Percentiles rank a stretch among this genome's conserved stretches.
phyloP scores from a whole-genome alignment of 2,888 invertebrate genomes.

The Mesorhabditis spiculigera region DNA sequence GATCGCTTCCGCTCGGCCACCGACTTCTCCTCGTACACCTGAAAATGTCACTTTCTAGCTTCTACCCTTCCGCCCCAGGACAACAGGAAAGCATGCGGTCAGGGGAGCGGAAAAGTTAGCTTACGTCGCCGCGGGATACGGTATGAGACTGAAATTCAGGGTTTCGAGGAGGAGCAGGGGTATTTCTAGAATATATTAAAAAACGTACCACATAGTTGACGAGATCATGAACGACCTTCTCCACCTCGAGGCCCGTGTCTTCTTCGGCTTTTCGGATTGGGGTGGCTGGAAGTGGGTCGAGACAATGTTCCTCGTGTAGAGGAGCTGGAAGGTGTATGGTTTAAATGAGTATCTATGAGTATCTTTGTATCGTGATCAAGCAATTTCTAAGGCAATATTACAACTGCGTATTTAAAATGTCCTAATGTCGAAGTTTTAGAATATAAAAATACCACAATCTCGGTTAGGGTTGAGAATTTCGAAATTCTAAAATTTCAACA shows the following conservation, averaged over 20 bases:
- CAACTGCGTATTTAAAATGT: no score
- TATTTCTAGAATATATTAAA: background rate
- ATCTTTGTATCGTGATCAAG: no score
- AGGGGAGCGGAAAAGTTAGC: background rate
- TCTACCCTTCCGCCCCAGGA: background rate
- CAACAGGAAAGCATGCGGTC: background rate
- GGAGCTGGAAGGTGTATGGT: no score
- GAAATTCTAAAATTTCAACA: no score
- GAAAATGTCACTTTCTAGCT: background rate
- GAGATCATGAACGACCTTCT: constrained; percentile 36
- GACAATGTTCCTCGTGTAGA: no score
- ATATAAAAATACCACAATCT: no score
- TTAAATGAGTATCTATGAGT: no score
- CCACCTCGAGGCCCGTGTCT: constrained; percentile 22
- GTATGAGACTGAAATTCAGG: background rate
- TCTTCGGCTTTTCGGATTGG: constrained; percentile 12
- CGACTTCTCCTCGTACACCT: constrained; percentile 39
- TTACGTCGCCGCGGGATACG: background rate
- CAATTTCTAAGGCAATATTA: no score
- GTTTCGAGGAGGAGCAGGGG: background rate
- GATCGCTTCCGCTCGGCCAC: constrained; percentile 38
- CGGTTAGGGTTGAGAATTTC: no score
- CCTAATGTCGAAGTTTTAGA: no score
- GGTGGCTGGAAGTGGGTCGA: background rate
- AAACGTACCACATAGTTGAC: constrained; percentile 37